Evolutionary conservation across 2,888 invertebrate genomes (phyloP), one percentile per base, ranked within the genome.

Genomic region (Nysson spinosus): DNA sequence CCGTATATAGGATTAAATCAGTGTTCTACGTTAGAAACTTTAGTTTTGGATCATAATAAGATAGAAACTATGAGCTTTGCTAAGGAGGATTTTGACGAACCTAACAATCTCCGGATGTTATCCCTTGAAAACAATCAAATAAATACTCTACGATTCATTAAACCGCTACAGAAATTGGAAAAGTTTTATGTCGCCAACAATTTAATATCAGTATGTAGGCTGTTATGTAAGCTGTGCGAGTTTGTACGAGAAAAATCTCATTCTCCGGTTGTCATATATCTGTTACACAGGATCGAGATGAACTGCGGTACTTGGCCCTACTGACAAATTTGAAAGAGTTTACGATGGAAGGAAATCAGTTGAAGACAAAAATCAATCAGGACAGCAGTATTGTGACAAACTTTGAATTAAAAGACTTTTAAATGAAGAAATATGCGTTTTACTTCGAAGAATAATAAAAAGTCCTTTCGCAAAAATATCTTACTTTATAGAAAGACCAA

Each of bases 91-190:
- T 77, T 79, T 32, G 30, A 42, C 17, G n/a, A 14, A 2, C 56
- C 66, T 17, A 40, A 50, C 44, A 69, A 57, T 28, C 26, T 79
- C 6, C 55, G 40, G n/a, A 46, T 52, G n/a, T 16, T 79, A 14
- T 73, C 77, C 9, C 46, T 78, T 6, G 79, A 79, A 42, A 73
- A 73, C 43, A 79, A 79, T 57, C 55, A 63, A 39, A 62, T 79
- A 54, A 63, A 67, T 12, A 39, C 60, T 16, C 51, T 79, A 19
- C 17, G 19, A 11, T 79, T 79, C 35, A 47, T 40, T 14, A 63
- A 64, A 43, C 11, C 37, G 16, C 44, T 79, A 6, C 11, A 35
- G 4, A 64, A 63, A 28, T 43, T 79, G n/a, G 52, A 70, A 32
- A 75, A 61, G 35, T 44, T 79, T 22, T 75, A 76, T 40, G 7